Evolutionary conservation across 92 coral and sea anemone species (phyloP).

Genomic region (Porites evermanni): DNA sequence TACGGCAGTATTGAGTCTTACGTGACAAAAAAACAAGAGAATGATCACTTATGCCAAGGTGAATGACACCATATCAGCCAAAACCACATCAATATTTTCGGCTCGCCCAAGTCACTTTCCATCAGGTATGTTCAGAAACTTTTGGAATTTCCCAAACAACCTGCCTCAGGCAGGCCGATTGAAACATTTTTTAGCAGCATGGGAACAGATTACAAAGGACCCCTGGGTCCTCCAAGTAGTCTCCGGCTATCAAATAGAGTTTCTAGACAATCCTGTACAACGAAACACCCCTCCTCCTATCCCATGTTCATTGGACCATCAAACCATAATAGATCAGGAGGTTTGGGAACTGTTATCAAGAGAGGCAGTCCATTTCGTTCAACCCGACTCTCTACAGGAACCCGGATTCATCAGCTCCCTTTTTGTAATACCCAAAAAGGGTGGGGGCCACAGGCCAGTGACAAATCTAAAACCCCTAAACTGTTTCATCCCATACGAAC

Average conservation of each 20-base stretch:
- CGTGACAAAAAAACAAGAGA: too few species aligned
- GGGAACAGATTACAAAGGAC: conserved; percentile 44
- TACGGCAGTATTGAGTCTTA: too few species aligned
- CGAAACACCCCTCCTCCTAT: not conserved
- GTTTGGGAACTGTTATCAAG: conserved; percentile 46
- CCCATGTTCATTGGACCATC: conserved; percentile 37
- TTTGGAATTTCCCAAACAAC: too few species aligned
- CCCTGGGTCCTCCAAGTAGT: conserved; percentile 68
- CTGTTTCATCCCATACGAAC: conserved; percentile 15
- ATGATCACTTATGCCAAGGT: too few species aligned
- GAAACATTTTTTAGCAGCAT: conserved; percentile 26
- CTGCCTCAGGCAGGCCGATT: conserved; percentile 37
- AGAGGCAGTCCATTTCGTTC: conserved; percentile 39
- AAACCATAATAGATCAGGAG: conserved; percentile 66
- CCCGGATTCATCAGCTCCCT: conserved; percentile 32
- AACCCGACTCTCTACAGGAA: conserved; percentile 11
- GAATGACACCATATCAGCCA: not conserved
- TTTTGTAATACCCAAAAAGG: conserved; percentile 43
- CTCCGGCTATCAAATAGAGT: conserved; percentile 45
- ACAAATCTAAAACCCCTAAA: conserved; percentile 42
- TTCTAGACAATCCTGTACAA: conserved; percentile 38
- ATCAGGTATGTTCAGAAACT: too few species aligned
- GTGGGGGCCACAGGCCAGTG: conserved; percentile 46
- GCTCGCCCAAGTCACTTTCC: conserved; percentile 20
- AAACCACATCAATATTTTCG: not conserved